Evolutionary conservation across 2,888 invertebrate genomes (phyloP).

Genomic region (Coelopa pilipes): DNA sequence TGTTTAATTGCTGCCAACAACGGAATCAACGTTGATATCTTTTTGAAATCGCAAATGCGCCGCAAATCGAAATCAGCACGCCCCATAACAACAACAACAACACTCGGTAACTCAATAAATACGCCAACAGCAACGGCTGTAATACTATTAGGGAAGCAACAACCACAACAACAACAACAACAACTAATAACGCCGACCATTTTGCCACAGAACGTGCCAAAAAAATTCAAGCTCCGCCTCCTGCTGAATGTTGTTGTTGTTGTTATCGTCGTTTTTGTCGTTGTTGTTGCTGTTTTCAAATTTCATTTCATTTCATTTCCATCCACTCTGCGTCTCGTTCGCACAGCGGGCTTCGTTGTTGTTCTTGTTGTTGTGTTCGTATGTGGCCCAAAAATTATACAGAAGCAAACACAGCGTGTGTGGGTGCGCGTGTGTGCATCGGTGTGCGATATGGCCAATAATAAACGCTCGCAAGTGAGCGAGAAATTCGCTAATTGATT

Average conservation of each 20-base stretch:
- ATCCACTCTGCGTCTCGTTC: too few relatives aligned
- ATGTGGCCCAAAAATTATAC: not conserved
- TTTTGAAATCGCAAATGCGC: not conserved
- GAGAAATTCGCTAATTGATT: conserved; percentile 39
- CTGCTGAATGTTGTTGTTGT: not conserved
- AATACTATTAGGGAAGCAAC: not conserved
- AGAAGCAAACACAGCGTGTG: not conserved
- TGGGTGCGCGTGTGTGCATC: not conserved
- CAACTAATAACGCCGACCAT: not conserved
- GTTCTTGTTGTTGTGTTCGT: not conserved
- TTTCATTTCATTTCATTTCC: not conserved
- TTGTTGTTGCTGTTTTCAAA: too few relatives aligned
- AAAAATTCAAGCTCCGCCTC: conserved; percentile 38
- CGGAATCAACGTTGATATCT: too few relatives aligned
- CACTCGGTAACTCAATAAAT: not conserved
- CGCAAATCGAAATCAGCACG: not conserved
- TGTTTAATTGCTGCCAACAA: not conserved
- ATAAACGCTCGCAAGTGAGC: conserved; percentile 24
- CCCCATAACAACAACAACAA: not conserved
- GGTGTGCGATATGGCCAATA: conserved; percentile 34
- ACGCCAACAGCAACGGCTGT: too few relatives aligned
- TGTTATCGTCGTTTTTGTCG: too few relatives aligned
- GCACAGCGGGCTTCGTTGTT: not conserved
- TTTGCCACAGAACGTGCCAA: conserved; percentile 24
- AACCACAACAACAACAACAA: too few relatives aligned